Percentiles rank a stretch among this genome's conserved stretches.
Evolutionary conservation across 2,797 vertebrate genomes (phyloP).

Genomic region (Spinibarbus caldwelli): DNA sequence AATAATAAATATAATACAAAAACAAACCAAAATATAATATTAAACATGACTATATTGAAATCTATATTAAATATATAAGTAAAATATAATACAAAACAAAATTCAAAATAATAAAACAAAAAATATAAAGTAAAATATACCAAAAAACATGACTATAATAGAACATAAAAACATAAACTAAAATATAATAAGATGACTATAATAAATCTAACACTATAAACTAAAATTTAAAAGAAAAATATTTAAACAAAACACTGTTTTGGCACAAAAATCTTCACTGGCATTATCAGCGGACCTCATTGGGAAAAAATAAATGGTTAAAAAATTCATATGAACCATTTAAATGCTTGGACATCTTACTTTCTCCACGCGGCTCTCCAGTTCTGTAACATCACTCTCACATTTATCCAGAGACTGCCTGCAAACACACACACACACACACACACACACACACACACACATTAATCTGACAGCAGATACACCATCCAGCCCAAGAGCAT

Average conservation of each 20-base stretch:
- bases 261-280: too few relatives aligned
- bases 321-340: background rate
- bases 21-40: background rate
- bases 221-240: background rate
- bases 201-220: background rate
- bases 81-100: background rate
- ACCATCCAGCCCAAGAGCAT: background rate
- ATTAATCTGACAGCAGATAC: background rate
- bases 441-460: too few relatives aligned
- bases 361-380: conserved; percentile 74
- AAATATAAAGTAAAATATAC: background rate
- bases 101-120: background rate
- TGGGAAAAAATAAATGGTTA: background rate
- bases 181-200: background rate
- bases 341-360: conserved; percentile 51
- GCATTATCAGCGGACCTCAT: background rate
- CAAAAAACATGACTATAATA: background rate
- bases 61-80: background rate
- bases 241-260: too few relatives aligned
- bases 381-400: conserved; percentile 69
- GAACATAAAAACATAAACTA: background rate
- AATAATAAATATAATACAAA: too few relatives aligned
- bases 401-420: conserved; percentile 73
- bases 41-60: background rate
- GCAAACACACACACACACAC: background rate